Conservation (phyloP, 2,888 invertebrate genomes). For the Tridacna crocea region DNA sequence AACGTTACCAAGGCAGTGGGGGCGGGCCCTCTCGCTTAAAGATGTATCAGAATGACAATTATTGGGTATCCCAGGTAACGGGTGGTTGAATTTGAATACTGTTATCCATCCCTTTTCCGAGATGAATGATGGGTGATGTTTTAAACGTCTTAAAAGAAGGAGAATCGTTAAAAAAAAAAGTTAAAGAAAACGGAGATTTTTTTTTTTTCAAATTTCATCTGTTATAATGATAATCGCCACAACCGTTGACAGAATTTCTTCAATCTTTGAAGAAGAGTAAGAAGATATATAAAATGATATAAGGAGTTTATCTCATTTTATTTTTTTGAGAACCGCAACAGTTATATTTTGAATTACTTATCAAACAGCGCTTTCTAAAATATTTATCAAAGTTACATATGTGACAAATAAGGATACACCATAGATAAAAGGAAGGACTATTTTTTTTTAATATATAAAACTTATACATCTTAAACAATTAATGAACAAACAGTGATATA, state of each 20-base stretch:
- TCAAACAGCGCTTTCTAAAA: too few relatives aligned
- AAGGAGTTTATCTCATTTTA: not conserved
- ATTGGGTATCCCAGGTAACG: constrained; percentile 39
- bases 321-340: too few relatives aligned
- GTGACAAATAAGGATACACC: too few relatives aligned
- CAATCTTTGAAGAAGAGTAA: constrained; percentile 2
- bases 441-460: too few relatives aligned
- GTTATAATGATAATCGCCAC: constrained; percentile 3
- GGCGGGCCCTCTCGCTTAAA: constrained; percentile 1
- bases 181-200: not conserved
- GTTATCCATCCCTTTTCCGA: constrained; percentile 24
- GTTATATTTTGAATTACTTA: too few relatives aligned
- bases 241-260: not conserved
- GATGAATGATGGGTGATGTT: constrained; percentile 8
- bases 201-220: not conserved
- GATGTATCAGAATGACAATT: constrained; percentile 31
- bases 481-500: too few relatives aligned
- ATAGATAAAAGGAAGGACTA: too few relatives aligned
- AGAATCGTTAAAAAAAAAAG: constrained; percentile 13
- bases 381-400: too few relatives aligned
- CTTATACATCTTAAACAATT: too few relatives aligned
- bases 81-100: constrained; percentile 35
- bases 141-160: not conserved
- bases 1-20: constrained; percentile 10
- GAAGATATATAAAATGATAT: not conserved